Conservation (phyloP, 2,797 vertebrate genomes). For the Lepus townsendii region DNA sequence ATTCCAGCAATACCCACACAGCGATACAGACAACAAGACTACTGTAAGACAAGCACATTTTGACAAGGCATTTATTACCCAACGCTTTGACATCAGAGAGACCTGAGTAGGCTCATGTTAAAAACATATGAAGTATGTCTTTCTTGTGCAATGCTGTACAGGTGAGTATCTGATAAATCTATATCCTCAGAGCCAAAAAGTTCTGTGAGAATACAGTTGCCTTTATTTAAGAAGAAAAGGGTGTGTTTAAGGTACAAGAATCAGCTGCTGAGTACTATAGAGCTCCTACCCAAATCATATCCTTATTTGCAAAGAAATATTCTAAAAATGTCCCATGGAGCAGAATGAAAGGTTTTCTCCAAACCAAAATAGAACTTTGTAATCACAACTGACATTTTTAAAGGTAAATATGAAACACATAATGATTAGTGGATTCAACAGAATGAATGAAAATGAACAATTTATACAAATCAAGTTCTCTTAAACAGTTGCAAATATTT, state of each 20-base stretch:
- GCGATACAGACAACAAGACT: slow-evolving; percentile 1
- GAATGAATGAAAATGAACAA: slow-evolving; percentile 29
- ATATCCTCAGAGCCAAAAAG: slow-evolving; percentile 51
- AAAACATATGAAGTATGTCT: slow-evolving; percentile 26
- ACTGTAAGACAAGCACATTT: slow-evolving; percentile 42
- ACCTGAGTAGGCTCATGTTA: not conserved
- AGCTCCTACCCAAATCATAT: not conserved
- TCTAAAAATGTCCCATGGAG: not conserved
- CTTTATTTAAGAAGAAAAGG: slow-evolving; percentile 12
- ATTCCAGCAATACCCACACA: not conserved
- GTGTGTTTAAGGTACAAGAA: not conserved
- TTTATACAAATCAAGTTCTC: not conserved
- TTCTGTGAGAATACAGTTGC: not conserved
- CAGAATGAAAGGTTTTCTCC: slow-evolving; percentile 45
- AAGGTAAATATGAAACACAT: slow-evolving; percentile 53
- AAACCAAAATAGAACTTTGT: slow-evolving; percentile 15
- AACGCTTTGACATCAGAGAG: slow-evolving; percentile 11
- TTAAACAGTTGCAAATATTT: slow-evolving; percentile 43
- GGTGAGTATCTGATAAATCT: slow-evolving; percentile 28
- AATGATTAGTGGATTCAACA: slow-evolving; percentile 44
- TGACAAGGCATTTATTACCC: slow-evolving; percentile 41
- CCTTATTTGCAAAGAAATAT: slow-evolving; percentile 46
- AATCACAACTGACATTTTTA: slow-evolving; percentile 28
- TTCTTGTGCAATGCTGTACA: not conserved
- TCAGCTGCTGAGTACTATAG: slow-evolving; percentile 13